Base-by-base conservation (phyloP, 2,797 vertebrate species). In the Myioborus miniatus region DNA sequence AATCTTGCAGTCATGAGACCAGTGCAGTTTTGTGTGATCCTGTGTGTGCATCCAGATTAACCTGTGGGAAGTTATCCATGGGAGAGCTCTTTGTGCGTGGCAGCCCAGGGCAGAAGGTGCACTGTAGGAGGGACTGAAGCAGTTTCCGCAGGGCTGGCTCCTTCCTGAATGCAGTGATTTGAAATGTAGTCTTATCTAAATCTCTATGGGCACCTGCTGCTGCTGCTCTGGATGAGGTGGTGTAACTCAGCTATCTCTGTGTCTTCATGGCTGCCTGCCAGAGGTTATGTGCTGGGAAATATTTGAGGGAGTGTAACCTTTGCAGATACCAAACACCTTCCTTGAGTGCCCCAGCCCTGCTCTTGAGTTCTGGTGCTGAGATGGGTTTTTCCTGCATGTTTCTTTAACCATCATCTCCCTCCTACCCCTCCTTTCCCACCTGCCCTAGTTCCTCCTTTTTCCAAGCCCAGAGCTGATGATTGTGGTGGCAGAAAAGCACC, bases 31-130 rank as follows among this genome's bases (percentile, higher is more conserved):
- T 0, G 3, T 95, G 94, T 83, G 68, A 80, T 90, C 65, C 75
- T 91, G 46, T 79, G 91, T 49, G 63, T 16, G 1, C 68, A 56
- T 94, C 90, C 92, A 93, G 92, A 91, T 94, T 88, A 95, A 96
- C 79, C 80, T 64, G 62, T 83, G 50, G 78, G 72, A 90, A 75
- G 86, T 88, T 84, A 81, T 95, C 94, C 59, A 4, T 81, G 63
- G 55, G 76, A 95, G 86, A 55, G 27, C 83, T 90, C 88, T 87
- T 81, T 63, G 83, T 83, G 58, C 4, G 0, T 90, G 84, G 72
- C 91, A 95, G 86, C 60, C 76, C 74, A 47, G 67, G 92, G 75
- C 85, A 95, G 87, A 94, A 94, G 95, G 86, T 89, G 85, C 93
- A 39, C 92, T 6, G 6, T 65, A 85, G 96, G 95, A 97, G 79